phyloP scores from a whole-genome alignment of 1,140 invertebrate genomes.

The Bombus picipes region DNA sequence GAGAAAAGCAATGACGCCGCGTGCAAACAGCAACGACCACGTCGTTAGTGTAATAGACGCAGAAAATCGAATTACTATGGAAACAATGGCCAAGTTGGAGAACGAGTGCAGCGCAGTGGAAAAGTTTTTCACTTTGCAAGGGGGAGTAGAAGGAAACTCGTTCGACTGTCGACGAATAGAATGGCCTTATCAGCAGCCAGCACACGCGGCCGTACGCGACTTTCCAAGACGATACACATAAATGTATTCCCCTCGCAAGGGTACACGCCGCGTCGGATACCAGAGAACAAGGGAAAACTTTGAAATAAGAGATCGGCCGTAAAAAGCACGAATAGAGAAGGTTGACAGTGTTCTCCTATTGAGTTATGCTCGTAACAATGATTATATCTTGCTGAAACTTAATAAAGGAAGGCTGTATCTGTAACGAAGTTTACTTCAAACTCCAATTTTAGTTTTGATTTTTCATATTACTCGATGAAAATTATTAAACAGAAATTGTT shows the following conservation, averaged over 20 bases:
- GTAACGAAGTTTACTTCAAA: no score
- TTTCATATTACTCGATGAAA: no score
- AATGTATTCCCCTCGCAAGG: slow-evolving; percentile 53
- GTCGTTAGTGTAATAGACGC: slow-evolving; percentile 26
- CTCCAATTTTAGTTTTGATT: no score
- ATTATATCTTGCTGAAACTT: no score
- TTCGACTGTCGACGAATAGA: slow-evolving; percentile 65
- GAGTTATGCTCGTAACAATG: no score
- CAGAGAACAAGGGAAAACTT: slow-evolving; percentile 25
- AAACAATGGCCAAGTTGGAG: slow-evolving; percentile 19
- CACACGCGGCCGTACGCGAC: slow-evolving; percentile 65
- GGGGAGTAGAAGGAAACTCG: slow-evolving; percentile 69
- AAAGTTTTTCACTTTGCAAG: slow-evolving; percentile 65
- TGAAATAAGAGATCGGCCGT: background rate
- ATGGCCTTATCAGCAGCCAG: slow-evolving; percentile 74
- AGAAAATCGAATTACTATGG: slow-evolving; percentile 46
- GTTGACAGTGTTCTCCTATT: no score
- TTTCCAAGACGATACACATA: slow-evolving; percentile 55
- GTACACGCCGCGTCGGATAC: slow-evolving; percentile 3
- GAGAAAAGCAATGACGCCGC: background rate
- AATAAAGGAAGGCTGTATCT: no score
- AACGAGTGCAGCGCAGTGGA: slow-evolving; percentile 41
- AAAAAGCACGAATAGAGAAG: background rate
- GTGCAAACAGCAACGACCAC: slow-evolving; percentile 8
- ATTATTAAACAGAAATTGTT: no score